These are phyloP conservation scores for Chiridota heheva DNA, from an alignment of 35 echinoderm and acorn worm species.

Conservation along the genomic window DNA sequence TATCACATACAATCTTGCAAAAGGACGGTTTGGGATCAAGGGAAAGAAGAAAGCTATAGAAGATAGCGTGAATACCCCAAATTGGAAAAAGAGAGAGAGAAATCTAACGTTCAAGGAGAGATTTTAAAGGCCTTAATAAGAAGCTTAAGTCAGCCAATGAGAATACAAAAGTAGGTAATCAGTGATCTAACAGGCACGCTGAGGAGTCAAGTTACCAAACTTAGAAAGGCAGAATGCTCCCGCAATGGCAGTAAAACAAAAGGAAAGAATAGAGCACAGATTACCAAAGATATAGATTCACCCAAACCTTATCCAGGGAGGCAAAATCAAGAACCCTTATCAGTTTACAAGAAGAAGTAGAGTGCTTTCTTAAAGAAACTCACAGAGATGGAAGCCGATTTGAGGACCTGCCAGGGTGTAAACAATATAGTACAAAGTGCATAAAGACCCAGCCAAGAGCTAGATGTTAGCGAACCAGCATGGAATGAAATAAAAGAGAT, in stretches of 20 bases:
- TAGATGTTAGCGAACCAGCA: neutral
- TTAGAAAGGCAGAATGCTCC: too few species aligned
- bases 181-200: neutral
- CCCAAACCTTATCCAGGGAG: neutral
- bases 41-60: too few species aligned
- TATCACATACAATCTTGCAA: too few species aligned
- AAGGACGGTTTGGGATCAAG: too few species aligned
- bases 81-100: neutral
- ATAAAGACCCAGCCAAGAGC: neutral
- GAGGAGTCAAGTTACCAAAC: too few species aligned
- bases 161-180: neutral
- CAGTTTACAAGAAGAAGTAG: neutral
- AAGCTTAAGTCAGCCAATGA: neutral
- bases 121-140: neutral
- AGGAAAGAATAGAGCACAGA: neutral
- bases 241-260: too few species aligned
- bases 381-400: neutral
- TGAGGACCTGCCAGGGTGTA: neutral
- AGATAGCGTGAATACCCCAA: too few species aligned
- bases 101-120: neutral
- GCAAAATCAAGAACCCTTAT: neutral
- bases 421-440: neutral
- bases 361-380: neutral
- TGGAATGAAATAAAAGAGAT: neutral
- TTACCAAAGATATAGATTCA: too few species aligned